A percentile compares a stretch with the other conserved stretches of the same genome.
phyloP scores from a whole-genome alignment of 2,888 invertebrate genomes.

The Zele albiditarsus region DNA sequence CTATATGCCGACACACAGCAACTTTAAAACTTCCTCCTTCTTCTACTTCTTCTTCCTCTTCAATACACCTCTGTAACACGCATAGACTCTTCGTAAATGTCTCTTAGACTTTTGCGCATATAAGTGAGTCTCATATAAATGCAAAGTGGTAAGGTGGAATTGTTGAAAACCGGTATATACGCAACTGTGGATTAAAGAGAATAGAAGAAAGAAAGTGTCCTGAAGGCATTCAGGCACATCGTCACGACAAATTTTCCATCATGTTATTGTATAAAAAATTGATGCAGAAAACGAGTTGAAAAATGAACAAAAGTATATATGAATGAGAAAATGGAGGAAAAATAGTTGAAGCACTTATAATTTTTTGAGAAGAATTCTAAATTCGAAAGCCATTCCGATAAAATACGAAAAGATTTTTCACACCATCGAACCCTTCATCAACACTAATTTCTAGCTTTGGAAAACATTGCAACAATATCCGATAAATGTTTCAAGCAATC shows the following conservation, averaged over 20 bases:
- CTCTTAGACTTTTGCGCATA: constrained; percentile 19
- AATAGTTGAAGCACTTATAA: no score
- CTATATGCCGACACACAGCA: constrained; percentile 37
- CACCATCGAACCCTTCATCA: no score
- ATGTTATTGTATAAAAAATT: no score
- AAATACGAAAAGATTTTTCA: no score
- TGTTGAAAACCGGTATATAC: constrained; percentile 37
- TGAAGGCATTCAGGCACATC: background rate
- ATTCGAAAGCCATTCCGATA: no score
- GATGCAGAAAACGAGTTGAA: no score
- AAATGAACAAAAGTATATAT: no score
- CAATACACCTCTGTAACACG: background rate
- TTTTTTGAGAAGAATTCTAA: no score
- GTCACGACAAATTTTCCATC: background rate
- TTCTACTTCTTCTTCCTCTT: constrained; percentile 18
- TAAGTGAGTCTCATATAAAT: constrained; percentile 39
- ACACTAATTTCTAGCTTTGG: no score
- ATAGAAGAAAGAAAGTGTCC: constrained; percentile 11
- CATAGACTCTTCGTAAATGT: constrained; percentile 15
- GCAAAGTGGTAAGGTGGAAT: constrained; percentile 37
- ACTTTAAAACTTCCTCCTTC: constrained; percentile 26
- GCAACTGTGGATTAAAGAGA: constrained; percentile 18
- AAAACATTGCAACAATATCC: no score
- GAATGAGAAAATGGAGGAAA: no score
- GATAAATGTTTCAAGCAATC: no score